A percentile compares a stretch with the other conserved stretches of the same genome.
These are phyloP conservation scores for Wasmannia auropunctata DNA, from an alignment of 1,140 invertebrate genomes.

Conservation along the genomic window DNA sequence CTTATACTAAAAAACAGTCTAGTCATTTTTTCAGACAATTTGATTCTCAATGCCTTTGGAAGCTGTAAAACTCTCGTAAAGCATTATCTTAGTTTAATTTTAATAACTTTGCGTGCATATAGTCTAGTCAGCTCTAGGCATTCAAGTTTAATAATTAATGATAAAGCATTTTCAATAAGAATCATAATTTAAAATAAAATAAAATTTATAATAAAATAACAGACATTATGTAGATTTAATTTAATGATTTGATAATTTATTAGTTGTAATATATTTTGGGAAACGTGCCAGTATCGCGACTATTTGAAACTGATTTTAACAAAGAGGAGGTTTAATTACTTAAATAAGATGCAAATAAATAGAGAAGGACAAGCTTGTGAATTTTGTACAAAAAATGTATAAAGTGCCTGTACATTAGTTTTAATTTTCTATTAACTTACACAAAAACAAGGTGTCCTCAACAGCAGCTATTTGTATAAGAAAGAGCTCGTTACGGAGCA, in stretches of 20 bases:
- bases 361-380: neutral
- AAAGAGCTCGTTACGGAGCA: neutral
- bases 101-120: neutral
- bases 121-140: constrained; percentile 9
- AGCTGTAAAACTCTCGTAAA: neutral
- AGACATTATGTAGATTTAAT: neutral
- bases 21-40: neutral
- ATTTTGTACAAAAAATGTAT: constrained; percentile 14
- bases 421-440: constrained; percentile 20
- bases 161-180: neutral
- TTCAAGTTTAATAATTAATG: neutral
- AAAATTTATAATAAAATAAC: neutral
- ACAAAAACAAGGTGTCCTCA: constrained; percentile 42
- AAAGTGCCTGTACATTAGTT: constrained; percentile 48
- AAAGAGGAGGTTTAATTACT: neutral
- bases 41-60: neutral
- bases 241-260: neutral
- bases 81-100: neutral
- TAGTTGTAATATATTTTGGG: constrained; percentile 57
- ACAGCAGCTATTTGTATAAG: constrained; percentile 44
- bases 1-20: too few species aligned
- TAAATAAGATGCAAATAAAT: neutral
- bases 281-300: constrained; percentile 75
- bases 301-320: constrained; percentile 4
- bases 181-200: neutral